Conservation (phyloP, 2,888 invertebrate species). For the Sinopyrophorus schimmeli region DNA sequence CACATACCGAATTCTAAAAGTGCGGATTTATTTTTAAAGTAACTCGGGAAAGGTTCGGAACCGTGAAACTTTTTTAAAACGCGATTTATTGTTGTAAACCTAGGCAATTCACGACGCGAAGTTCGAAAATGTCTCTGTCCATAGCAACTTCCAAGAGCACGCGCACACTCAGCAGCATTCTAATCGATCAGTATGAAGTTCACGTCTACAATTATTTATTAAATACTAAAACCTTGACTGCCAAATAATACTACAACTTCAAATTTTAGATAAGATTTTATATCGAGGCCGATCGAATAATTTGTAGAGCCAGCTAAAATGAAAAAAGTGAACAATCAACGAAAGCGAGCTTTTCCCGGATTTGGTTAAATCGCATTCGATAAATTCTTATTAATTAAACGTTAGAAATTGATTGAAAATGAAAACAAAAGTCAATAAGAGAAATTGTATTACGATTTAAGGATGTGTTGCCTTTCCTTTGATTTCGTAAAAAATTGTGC, state of each 20-base stretch:
- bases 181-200: slow-evolving; percentile 30
- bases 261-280: background rate
- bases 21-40: no score
- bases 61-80: slow-evolving; percentile 1
- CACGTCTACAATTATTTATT: slow-evolving; percentile 12
- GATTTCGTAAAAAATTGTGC: slow-evolving; percentile 1
- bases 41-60: background rate
- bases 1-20: slow-evolving; percentile 5
- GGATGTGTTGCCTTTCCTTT: slow-evolving; percentile 9
- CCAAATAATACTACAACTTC: background rate
- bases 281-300: no score
- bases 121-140: slow-evolving; percentile 24
- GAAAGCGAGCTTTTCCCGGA: background rate
- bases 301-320: background rate
- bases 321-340: no score
- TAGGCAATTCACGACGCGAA: slow-evolving; percentile 34
- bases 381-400: background rate
- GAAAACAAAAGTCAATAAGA: slow-evolving; percentile 21
- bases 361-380: background rate
- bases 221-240: background rate
- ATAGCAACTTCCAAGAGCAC: slow-evolving; percentile 23
- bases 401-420: slow-evolving; percentile 7
- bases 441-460: slow-evolving; percentile 9
- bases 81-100: background rate
- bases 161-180: slow-evolving; percentile 29